Base-by-base conservation (phyloP, 2,797 vertebrate genomes). In the Anas georgica region DNA sequence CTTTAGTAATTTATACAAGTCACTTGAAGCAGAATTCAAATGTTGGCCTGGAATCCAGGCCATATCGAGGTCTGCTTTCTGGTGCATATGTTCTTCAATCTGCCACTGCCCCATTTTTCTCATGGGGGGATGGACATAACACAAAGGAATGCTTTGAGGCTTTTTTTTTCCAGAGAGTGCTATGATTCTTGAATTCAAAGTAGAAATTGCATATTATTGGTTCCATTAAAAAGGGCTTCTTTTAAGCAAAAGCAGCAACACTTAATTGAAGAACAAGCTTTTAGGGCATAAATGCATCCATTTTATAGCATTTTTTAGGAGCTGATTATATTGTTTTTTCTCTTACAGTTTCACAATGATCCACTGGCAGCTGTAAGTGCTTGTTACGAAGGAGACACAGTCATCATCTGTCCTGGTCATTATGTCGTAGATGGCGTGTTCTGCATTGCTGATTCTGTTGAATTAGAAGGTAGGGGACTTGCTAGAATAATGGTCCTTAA, bases 371-470 rank as follows among this genome's bases (percentile, higher is more conserved):
- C 98, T 17, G 93, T 99, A 85, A 98, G 97, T 70, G 97, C 97
- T 12, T 99, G 98, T 88, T 98, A 98, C 15, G 97, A 99, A 83
- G 98, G 98, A 5, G 99, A 99, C 60, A 94, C 86, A 58, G 98
- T 99, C 78, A 96, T 99, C 48, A 90, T 99, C 76, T 98, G 99
- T 72, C 98, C 99, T 6, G 99, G 99, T 28, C 97, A 97, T 94
- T 99, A 99, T 45, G 73, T 91, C 64, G 97, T 99, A 17, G 98
- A 97, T 63, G 98, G 97, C 28, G 88, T 98, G 77, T 98, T 99
- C 90, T 97, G 97, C 92, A 98, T 99, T 62, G 98, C 98, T n/a
- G 99, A 99, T 96, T 99, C 99, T 63, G 91, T 99, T 84, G 97
- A 98, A 35, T 45, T 99, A 54, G 99, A 99, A 98, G 99, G 95